Base-by-base conservation (phyloP, 2,888 invertebrate genomes). In the Tiliacea citrago region DNA sequence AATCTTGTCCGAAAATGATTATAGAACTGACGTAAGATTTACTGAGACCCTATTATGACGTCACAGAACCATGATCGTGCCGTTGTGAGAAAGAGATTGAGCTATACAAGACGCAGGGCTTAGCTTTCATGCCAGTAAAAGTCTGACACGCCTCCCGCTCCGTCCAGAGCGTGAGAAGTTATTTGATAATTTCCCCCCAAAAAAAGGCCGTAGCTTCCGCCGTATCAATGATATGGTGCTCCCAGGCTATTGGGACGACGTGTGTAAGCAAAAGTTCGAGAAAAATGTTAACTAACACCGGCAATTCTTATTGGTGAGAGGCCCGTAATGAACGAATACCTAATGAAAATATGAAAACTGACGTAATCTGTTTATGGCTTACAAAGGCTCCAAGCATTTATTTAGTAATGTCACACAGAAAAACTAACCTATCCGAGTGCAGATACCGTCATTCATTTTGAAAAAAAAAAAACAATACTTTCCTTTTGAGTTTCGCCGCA, bases 1-100 rank as follows among this genome's bases (percentile, higher is more conserved):
- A 45, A n/a, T n/a, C n/a, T n/a, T n/a, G n/a, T n/a, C n/a, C n/a
- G n/a, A n/a, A n/a, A n/a, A n/a, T 70, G 18, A 35, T 45, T 29
- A 24, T 47, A 47, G 45, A 55, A 79, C 47, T n/a, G 75, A 70
- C 7, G 12, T 73, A 69, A 60, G 3, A 79, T 58, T 58, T 45
- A 24, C 10, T 21, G 45, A 12, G 24, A 24, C 24, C 63, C 63
- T 16, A 35, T 49, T 49, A 16, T 35, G 65, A 35, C 21, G 42
- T 57, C 57, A 24, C 18, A 16, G 39, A 70, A 12, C 16, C 21
- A 21, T 70, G 16, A 21, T 39, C 21, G 29, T 42, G 24, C 5
- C 5, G 39, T 39, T 42, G 7, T 16, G 42, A 21, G 51, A 71
- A 71, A 29, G 7, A 51, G 70, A 71, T 29, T 13, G 16, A 13